Conservation (phyloP, 2,888 invertebrate species). For the Dryobotodes eremita region DNA sequence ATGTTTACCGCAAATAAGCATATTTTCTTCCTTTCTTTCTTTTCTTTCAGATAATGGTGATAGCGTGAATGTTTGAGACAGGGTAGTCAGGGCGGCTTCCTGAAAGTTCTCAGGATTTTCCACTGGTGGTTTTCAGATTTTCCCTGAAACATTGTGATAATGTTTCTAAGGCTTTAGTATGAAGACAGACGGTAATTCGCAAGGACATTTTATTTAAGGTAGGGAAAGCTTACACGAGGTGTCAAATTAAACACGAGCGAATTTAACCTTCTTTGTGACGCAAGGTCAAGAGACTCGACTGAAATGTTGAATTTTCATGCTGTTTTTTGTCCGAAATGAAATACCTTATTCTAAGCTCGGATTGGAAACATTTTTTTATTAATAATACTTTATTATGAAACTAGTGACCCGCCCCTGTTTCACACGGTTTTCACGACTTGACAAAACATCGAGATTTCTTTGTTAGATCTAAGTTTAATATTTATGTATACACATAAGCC, state of each 20-base stretch:
- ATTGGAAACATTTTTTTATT: background rate
- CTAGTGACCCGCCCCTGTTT: too few relatives aligned
- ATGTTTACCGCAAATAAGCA: too few relatives aligned
- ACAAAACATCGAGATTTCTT: too few relatives aligned
- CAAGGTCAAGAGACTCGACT: constrained; percentile 26
- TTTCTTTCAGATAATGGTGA: background rate
- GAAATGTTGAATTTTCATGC: constrained; percentile 11
- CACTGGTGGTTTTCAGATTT: background rate
- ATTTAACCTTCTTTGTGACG: constrained; percentile 11
- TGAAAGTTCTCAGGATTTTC: background rate
- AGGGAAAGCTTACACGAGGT: constrained; percentile 7
- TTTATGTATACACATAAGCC: too few relatives aligned
- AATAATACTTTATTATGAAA: background rate
- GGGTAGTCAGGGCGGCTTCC: too few relatives aligned
- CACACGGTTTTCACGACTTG: too few relatives aligned
- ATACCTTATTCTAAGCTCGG: background rate
- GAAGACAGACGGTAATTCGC: constrained; percentile 25
- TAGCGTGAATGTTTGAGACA: background rate
- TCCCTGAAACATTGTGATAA: constrained; percentile 15
- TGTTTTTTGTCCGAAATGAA: constrained; percentile 1
- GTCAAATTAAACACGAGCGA: constrained; percentile 16
- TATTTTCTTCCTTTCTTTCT: too few relatives aligned
- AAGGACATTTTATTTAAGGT: constrained; percentile 17
- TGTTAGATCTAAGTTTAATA: too few relatives aligned
- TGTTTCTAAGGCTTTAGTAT: background rate